Conservation (phyloP, 2,113 vertebrate genomes). For the Tenrec ecaudatus region DNA sequence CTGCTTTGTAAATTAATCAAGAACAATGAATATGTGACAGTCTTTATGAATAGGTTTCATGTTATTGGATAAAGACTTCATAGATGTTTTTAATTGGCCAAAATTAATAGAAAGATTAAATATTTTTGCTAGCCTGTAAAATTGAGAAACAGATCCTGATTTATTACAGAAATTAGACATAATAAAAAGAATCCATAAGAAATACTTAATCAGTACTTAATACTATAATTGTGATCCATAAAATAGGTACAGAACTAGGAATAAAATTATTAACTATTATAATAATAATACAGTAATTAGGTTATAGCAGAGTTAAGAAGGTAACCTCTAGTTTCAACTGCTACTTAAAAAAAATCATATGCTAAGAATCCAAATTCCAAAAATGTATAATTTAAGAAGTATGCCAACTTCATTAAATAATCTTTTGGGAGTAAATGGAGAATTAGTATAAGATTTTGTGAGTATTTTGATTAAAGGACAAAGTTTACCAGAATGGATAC, state of each 20-base stretch:
- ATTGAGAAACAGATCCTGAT: constrained; percentile 33
- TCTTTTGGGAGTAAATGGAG: background rate
- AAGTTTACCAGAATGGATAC: constrained; percentile 35
- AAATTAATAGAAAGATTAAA: constrained; percentile 16
- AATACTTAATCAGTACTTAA: constrained; percentile 45
- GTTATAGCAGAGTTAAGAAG: constrained; percentile 31
- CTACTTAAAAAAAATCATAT: background rate
- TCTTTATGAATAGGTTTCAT: background rate
- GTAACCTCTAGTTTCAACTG: constrained; percentile 33
- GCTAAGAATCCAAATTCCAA: constrained; percentile 55
- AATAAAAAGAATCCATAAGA: constrained; percentile 50
- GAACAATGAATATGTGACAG: background rate
- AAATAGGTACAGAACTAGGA: constrained; percentile 32
- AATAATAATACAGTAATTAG: constrained; percentile 33
- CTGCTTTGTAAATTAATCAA: constrained; percentile 1
- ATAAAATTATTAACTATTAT: constrained; percentile 45
- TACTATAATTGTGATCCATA: constrained; percentile 54
- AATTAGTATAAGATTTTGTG: constrained; percentile 10
- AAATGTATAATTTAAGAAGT: constrained; percentile 41
- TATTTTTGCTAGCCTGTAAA: constrained; percentile 21
- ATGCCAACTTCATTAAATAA: constrained; percentile 44
- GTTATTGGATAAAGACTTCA: constrained; percentile 21
- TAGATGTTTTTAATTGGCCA: constrained; percentile 27
- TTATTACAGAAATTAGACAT: constrained; percentile 39
- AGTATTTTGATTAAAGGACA: background rate